A percentile compares a stretch with the other conserved stretches of the same genome.
Evolutionary conservation across 2,888 invertebrate genomes (phyloP).

Genomic region (Scrobipalpa costella): DNA sequence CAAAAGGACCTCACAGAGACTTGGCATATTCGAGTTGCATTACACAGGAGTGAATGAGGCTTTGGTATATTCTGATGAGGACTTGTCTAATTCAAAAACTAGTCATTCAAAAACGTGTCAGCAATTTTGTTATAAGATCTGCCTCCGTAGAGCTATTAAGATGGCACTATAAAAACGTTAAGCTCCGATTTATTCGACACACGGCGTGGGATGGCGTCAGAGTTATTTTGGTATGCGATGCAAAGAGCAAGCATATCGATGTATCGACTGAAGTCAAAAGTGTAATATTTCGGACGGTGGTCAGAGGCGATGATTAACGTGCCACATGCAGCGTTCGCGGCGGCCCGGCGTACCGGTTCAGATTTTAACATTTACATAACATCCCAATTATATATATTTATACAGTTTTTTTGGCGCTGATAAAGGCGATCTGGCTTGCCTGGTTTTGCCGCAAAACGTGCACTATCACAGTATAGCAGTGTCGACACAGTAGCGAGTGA

Average conservation of each 20-base stretch:
- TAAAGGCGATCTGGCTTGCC: background rate
- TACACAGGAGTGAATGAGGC: background rate
- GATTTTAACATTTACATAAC: background rate
- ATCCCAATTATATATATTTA: background rate
- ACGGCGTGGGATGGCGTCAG: slow-evolving; percentile 48
- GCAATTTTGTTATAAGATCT: background rate
- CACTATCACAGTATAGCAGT: background rate
- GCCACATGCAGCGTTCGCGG: background rate
- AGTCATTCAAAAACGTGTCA: background rate
- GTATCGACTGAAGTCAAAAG: slow-evolving; percentile 30
- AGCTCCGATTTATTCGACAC: slow-evolving; percentile 29
- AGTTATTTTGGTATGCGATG: slow-evolving; percentile 50
- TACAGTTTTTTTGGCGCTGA: background rate
- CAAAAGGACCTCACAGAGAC: background rate
- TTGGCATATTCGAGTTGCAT: background rate
- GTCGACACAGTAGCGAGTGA: background rate
- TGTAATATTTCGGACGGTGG: slow-evolving; percentile 43
- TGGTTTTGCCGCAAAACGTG: background rate
- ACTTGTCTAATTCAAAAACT: background rate
- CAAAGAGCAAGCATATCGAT: slow-evolving; percentile 37
- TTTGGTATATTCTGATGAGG: background rate
- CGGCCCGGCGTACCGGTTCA: slow-evolving; percentile 14
- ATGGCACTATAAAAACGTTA: slow-evolving; percentile 29
- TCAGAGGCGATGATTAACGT: slow-evolving; percentile 8
- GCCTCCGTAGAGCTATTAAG: slow-evolving; percentile 26